Evolutionary conservation across 2,888 invertebrate genomes (phyloP).

Genomic region (Hypomecis punctinalis): DNA sequence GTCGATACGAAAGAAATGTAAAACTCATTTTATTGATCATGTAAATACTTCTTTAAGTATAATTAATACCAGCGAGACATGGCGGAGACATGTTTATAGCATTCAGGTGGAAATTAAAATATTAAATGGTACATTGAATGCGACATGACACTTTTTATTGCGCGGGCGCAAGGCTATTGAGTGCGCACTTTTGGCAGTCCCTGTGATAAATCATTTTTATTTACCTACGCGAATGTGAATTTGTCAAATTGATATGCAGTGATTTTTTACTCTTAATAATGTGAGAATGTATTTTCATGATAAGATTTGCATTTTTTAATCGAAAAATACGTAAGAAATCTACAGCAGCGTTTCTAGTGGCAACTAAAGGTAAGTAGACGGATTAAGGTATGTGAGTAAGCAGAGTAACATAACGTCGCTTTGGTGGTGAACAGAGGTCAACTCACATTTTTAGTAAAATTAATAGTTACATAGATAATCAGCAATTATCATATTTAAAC

Average conservation of each 20-base stretch:
- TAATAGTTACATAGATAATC: too few relatives aligned
- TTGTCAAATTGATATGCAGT: constrained; percentile 2
- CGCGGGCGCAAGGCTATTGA: constrained; percentile 10
- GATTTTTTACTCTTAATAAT: background rate
- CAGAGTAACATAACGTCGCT: too few relatives aligned
- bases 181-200: constrained; percentile 5
- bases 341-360: too few relatives aligned
- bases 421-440: too few relatives aligned
- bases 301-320: too few relatives aligned
- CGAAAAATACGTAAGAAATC: too few relatives aligned
- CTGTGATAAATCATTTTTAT: constrained; percentile 24
- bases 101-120: constrained; percentile 16
- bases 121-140: constrained; percentile 19
- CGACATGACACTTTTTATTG: constrained; percentile 19
- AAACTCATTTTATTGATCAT: constrained; percentile 48
- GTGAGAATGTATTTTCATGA: background rate
- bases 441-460: too few relatives aligned
- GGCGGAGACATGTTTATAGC: constrained; percentile 30
- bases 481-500: too few relatives aligned
- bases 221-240: constrained; percentile 8
- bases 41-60: constrained; percentile 51
- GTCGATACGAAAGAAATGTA: constrained; percentile 25
- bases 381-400: too few relatives aligned
- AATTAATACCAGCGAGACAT: constrained; percentile 42
- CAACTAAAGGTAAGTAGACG: too few relatives aligned